These are phyloP conservation scores for Drosophila pegasa DNA, from an alignment of 2,888 invertebrate genomes.

Conservation along the genomic window DNA sequence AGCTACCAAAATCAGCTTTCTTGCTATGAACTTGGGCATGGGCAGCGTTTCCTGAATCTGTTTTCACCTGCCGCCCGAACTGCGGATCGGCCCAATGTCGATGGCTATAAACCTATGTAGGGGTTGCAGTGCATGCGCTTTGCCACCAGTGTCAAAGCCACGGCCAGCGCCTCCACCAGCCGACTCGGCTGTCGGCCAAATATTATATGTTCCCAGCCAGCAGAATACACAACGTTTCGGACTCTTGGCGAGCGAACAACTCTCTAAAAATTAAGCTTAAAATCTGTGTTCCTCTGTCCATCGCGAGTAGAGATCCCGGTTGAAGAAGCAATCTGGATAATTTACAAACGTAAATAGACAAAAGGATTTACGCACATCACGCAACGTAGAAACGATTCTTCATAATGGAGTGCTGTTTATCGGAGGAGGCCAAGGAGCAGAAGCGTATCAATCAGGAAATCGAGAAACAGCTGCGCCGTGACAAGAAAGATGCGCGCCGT, in stretches of 20 bases:
- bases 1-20: conserved; percentile 63
- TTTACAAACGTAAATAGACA: not conserved
- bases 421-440: conserved; percentile 99
- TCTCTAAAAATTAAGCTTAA: conserved; percentile 3
- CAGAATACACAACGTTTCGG: conserved; percentile 58
- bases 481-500: conserved; percentile 99
- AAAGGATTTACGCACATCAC: conserved; percentile 29
- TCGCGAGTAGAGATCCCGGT: not conserved
- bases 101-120: conserved; percentile 25
- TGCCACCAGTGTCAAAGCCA: conserved; percentile 57
- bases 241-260: conserved; percentile 57
- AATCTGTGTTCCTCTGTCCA: not conserved
- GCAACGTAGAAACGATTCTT: conserved; percentile 21
- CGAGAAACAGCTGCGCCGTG: conserved; percentile 99
- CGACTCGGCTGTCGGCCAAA: conserved; percentile 32
- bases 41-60: conserved; percentile 59
- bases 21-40: conserved; percentile 50
- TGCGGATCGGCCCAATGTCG: conserved; percentile 45
- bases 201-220: conserved; percentile 35
- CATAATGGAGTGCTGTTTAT: conserved; percentile 99
- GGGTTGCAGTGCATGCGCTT: conserved; percentile 44
- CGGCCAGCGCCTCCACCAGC: conserved; percentile 28
- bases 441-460: conserved; percentile 99
- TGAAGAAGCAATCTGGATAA: not conserved
- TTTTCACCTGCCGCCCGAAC: conserved; percentile 55